Conservation (phyloP, 2,888 invertebrate genomes). For the Ditylenchus weischeri region DNA sequence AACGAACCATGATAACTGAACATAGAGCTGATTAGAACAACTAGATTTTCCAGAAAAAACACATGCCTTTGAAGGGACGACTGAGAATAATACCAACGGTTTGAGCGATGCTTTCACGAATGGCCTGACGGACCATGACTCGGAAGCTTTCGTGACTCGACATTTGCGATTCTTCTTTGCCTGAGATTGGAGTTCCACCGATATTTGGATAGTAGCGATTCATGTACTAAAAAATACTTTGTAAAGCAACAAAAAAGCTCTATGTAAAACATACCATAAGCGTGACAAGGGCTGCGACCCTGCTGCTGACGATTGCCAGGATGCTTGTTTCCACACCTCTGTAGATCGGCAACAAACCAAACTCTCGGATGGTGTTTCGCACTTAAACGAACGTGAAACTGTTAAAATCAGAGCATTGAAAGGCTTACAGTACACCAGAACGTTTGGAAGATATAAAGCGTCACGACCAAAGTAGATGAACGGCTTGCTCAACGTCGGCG, state of each 20-base stretch:
- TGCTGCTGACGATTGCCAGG: slow-evolving; percentile 36
- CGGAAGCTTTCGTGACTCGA: slow-evolving; percentile 42
- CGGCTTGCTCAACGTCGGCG: slow-evolving; percentile 50
- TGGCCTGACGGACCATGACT: slow-evolving; percentile 43
- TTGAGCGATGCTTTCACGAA: slow-evolving; percentile 68
- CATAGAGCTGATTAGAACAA: neutral
- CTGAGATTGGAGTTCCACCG: slow-evolving; percentile 43
- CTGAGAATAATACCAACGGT: slow-evolving; percentile 75
- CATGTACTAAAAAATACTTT: slow-evolving; percentile 44
- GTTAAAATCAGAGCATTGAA: neutral
- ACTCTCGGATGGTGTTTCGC: slow-evolving; percentile 39
- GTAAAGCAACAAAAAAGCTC: too few species aligned
- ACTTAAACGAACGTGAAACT: slow-evolving; percentile 36
- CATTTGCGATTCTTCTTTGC: slow-evolving; percentile 45
- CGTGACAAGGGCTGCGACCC: slow-evolving; percentile 28
- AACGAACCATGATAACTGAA: slow-evolving; percentile 77
- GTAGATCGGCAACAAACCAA: slow-evolving; percentile 44
- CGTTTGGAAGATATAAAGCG: slow-evolving; percentile 57
- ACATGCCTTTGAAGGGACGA: slow-evolving; percentile 76
- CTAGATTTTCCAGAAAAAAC: neutral
- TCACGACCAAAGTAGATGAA: slow-evolving; percentile 49
- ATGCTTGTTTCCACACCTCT: slow-evolving; percentile 51
- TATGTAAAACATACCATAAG: slow-evolving; percentile 21
- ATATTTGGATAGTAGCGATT: slow-evolving; percentile 50
- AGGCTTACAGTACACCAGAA: slow-evolving; percentile 50